Conservation (phyloP, 2,113 vertebrate genomes). For the Pan troglodytes region NHGRI_mPanTro3-v2.1_pri NC_072404.2:160222501-160223000, state of each 20-base stretch:
- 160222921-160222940: constrained; percentile 30
- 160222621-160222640: neutral
- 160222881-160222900: constrained; percentile 41
- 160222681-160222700: neutral
- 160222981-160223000: constrained; percentile 8
- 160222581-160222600: neutral
- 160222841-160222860: accelerated
- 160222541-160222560: neutral
- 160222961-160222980: constrained; percentile 52
- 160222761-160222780: neutral
- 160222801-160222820: neutral
- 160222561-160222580: neutral
- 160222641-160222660: neutral
- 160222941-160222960: constrained; percentile 45
- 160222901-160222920: neutral
- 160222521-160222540: neutral
- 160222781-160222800: accelerated
- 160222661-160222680: neutral
- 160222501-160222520: neutral
- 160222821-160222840: neutral
- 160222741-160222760: neutral
- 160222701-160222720: neutral
- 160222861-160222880: neutral
- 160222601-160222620: neutral
- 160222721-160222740: neutral